Conservation (phyloP, 2,888 invertebrate genomes). For the Meteorus colon region DNA sequence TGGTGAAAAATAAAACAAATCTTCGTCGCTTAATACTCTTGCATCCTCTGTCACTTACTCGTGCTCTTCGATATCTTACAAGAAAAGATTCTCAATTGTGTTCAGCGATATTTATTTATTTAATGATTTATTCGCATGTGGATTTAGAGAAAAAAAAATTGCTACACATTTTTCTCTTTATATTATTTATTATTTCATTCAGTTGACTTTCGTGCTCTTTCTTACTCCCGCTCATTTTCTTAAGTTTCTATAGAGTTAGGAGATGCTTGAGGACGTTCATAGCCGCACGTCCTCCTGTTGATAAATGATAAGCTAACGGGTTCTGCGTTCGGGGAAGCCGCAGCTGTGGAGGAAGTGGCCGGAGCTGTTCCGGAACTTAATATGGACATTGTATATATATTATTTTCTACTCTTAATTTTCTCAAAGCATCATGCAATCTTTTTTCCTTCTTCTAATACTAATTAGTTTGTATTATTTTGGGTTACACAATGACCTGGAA, state of each 20-base stretch:
- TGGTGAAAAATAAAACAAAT: neutral
- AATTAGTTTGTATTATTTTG: neutral
- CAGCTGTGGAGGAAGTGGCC: slow-evolving; percentile 25
- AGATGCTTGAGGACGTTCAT: slow-evolving; percentile 25
- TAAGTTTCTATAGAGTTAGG: neutral
- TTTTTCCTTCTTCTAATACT: neutral
- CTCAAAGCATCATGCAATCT: neutral
- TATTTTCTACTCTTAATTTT: slow-evolving; percentile 4
- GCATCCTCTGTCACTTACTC: slow-evolving; percentile 6
- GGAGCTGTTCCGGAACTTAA: slow-evolving; percentile 15
- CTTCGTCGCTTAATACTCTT: neutral
- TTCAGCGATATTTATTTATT: neutral
- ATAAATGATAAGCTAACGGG: slow-evolving; percentile 31
- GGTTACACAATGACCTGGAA: too few species aligned
- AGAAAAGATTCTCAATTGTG: slow-evolving; percentile 21
- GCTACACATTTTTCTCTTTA: neutral
- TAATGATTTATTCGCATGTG: neutral
- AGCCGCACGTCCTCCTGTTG: slow-evolving; percentile 29
- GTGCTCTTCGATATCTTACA: neutral
- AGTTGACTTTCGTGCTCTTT: neutral
- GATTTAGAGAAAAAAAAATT: neutral
- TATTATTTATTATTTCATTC: neutral
- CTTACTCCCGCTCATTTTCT: slow-evolving; percentile 1
- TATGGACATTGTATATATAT: neutral
- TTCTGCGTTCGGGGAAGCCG: slow-evolving; percentile 28